Percentiles rank a stretch among this genome's conserved stretches.
Conservation (phyloP, 1,140 invertebrate genomes). For the Trypoxylus dichotomus region DNA sequence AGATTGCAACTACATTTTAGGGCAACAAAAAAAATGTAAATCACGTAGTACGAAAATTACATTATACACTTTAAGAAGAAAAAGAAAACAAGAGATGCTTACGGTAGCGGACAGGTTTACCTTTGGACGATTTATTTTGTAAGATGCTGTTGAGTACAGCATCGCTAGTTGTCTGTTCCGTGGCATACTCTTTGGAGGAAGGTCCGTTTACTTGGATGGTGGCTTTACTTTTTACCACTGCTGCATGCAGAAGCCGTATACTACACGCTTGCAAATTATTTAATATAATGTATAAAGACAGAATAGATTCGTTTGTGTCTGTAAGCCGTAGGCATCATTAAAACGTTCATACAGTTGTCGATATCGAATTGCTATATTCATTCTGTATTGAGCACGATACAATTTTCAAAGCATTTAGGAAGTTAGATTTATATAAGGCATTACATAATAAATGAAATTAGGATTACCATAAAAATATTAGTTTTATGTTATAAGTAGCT, state of each 20-base stretch:
- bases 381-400: no score
- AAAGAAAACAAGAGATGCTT: constrained; percentile 10
- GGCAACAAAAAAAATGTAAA: constrained; percentile 3
- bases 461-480: no score
- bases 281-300: background rate
- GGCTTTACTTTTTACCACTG: constrained; percentile 24
- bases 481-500: no score
- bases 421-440: no score
- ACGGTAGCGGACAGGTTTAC: constrained; percentile 28
- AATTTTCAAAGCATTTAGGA: no score
- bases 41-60: background rate
- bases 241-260: constrained; percentile 30
- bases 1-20: background rate
- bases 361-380: no score
- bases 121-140: constrained; percentile 31
- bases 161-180: constrained; percentile 31
- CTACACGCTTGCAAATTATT: constrained; percentile 19
- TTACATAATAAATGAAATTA: no score
- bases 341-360: no score
- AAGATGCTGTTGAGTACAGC: constrained; percentile 33
- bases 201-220: constrained; percentile 18
- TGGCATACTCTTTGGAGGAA: constrained; percentile 12
- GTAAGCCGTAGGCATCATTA: no score
- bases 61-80: background rate
- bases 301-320: no score